Conservation (phyloP, 2,113 vertebrate species). For the Megaleporinus macrocephalus region DNA sequence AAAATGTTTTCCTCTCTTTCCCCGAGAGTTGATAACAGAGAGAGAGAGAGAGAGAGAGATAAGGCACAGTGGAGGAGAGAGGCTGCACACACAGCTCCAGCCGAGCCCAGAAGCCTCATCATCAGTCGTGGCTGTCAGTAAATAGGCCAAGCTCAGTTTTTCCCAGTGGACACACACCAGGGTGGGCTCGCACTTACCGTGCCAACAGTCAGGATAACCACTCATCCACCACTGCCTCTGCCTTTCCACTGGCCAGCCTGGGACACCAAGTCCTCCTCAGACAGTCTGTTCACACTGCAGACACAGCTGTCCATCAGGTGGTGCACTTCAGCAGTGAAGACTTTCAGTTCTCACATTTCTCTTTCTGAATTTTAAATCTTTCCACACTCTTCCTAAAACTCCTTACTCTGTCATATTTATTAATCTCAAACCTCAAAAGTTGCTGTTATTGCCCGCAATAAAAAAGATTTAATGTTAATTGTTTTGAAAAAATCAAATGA, state of each 20-base stretch:
- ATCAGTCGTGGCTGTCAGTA: neutral
- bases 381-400: neutral
- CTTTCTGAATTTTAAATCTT: no score
- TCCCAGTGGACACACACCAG: neutral
- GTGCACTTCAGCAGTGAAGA: constrained; percentile 38
- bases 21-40: no score
- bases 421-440: neutral
- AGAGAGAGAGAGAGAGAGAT: no score
- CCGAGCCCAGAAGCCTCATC: neutral
- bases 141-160: neutral
- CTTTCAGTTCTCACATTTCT: neutral
- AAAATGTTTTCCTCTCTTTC: no score
- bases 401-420: neutral
- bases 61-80: no score
- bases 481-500: no score
- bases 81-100: neutral
- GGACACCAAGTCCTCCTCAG: constrained; percentile 14
- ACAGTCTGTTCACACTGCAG: constrained; percentile 7
- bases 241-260: constrained; percentile 15
- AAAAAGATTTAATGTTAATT: neutral
- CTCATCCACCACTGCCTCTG: constrained; percentile 6
- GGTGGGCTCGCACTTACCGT: constrained; percentile 23
- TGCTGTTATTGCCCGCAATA: neutral
- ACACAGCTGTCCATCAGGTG: constrained; percentile 38
- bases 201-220: constrained; percentile 20